Percentiles rank a stretch among this genome's conserved stretches.
Evolutionary conservation across 1,140 invertebrate species (phyloP).

Genomic region (Brachionus plicatilis): DNA sequence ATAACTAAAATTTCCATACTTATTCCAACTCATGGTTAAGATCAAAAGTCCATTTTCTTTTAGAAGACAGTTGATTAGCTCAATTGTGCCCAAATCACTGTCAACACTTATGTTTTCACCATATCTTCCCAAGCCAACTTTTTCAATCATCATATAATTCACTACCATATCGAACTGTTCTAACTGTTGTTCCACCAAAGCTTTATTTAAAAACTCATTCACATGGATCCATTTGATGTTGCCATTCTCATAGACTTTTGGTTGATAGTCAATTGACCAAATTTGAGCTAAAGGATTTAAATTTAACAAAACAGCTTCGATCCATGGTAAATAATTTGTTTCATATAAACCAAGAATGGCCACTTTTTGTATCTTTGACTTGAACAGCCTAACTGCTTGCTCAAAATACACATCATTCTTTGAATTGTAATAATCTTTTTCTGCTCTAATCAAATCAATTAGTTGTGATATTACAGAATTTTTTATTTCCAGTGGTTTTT

Average conservation of each 20-base stretch:
- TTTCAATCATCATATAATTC: slow-evolving; percentile 5
- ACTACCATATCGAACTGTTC: not conserved
- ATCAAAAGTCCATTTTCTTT: not conserved
- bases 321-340: not conserved
- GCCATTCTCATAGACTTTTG: not conserved
- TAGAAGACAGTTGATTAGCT: not conserved
- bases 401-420: not conserved
- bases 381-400: not conserved
- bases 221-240: not conserved
- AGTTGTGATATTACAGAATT: not conserved
- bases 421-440: not conserved
- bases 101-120: slow-evolving; percentile 5
- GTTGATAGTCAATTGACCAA: not conserved
- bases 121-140: not conserved
- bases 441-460: not conserved
- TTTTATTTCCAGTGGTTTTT: not conserved
- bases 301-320: not conserved
- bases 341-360: not conserved
- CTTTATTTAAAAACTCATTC: not conserved
- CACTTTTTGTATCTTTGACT: not conserved
- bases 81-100: not conserved
- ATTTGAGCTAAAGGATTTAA: not conserved
- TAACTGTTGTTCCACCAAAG: not conserved
- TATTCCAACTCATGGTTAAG: not conserved
- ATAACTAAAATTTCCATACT: not conserved